These are phyloP conservation scores for Dipus sagitta DNA, from an alignment of 2,797 vertebrate genomes.

Conservation along the genomic window DNA sequence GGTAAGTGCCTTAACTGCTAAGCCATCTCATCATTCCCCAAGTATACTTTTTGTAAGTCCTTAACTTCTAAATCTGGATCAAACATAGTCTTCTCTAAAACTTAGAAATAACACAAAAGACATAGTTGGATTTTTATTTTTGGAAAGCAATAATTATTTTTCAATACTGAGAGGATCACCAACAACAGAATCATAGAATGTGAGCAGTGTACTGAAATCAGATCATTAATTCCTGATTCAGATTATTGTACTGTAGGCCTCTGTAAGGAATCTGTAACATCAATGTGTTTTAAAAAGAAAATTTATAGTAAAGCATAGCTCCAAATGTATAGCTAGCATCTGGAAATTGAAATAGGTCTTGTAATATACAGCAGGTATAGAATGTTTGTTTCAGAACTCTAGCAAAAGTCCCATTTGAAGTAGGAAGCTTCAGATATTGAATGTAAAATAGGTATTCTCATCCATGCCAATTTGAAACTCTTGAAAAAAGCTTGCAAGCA, in stretches of 20 bases:
- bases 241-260: background rate
- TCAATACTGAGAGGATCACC: background rate
- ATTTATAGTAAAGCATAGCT: background rate
- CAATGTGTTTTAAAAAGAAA: background rate
- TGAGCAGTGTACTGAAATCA: conserved; percentile 13
- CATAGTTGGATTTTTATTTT: conserved; percentile 7
- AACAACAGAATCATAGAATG: conserved; percentile 40
- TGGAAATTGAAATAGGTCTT: background rate
- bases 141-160: conserved; percentile 18
- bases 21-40: too few species aligned
- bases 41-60: background rate
- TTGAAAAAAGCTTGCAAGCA: background rate
- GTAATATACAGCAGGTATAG: background rate
- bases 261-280: background rate
- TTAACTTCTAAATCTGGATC: conserved; percentile 10
- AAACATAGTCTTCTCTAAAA: background rate
- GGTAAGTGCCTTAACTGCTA: too few species aligned
- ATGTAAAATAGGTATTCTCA: background rate
- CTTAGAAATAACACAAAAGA: conserved; percentile 41
- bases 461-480: conserved; percentile 6
- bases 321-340: background rate
- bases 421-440: background rate
- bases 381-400: conserved; percentile 36
- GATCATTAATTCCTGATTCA: conserved; percentile 19
- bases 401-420: conserved; percentile 20